Evolutionary conservation across 2,113 vertebrate genomes (phyloP).

Genomic region (Lophotis ruficrista): DNA sequence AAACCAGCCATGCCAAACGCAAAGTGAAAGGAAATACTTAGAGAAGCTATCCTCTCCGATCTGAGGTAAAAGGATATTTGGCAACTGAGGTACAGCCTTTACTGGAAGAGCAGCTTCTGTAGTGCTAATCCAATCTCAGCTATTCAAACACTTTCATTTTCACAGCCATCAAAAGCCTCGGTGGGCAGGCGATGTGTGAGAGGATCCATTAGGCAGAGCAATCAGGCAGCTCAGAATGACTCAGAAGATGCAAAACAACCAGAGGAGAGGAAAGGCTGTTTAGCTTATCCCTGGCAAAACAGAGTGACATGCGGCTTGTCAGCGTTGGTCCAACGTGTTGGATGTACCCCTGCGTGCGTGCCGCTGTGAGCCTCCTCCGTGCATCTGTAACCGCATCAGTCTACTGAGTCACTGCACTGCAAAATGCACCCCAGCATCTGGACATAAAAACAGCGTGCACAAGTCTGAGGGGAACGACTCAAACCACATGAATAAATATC

Average conservation of each 20-base stretch:
- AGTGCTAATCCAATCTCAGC: neutral
- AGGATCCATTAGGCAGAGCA: neutral
- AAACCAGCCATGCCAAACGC: neutral
- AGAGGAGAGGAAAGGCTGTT: neutral
- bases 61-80: neutral
- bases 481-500: accelerated
- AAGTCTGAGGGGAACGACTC: accelerated
- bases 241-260: neutral
- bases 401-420: accelerated
- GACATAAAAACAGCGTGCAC: accelerated
- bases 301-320: accelerated
- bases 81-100: neutral
- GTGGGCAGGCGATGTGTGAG: neutral
- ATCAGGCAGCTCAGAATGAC: neutral
- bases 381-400: neutral
- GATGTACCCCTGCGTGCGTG: accelerated
- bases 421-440: neutral
- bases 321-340: accelerated
- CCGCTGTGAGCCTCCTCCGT: accelerated
- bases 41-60: neutral
- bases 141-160: neutral
- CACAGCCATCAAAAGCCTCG: neutral
- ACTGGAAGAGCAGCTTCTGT: neutral
- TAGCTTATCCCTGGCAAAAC: too few relatives aligned
- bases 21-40: neutral